phyloP scores from a whole-genome alignment of 2,113 vertebrate genomes.

The Dicrurus megarhynchus region DNA sequence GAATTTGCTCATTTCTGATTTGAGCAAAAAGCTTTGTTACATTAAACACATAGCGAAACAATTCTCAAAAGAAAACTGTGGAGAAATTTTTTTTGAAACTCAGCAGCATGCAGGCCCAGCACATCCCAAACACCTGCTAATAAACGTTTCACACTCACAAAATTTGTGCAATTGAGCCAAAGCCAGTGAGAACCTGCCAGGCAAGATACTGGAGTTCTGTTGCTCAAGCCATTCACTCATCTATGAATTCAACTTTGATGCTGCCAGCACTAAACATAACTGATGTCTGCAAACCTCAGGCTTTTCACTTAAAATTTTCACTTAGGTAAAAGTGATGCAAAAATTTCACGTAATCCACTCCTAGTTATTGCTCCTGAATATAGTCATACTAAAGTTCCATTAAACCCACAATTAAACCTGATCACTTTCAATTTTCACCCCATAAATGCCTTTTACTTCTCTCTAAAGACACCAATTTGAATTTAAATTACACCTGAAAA shows the following conservation, averaged over 20 bases:
- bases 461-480: not conserved
- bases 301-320: not conserved
- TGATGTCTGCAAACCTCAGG: not conserved
- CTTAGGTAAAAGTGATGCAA: not conserved
- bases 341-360: not conserved
- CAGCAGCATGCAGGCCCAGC: not conserved
- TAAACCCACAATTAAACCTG: not conserved
- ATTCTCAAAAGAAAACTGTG: not conserved
- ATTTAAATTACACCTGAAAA: conserved; percentile 20
- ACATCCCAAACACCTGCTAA: not conserved
- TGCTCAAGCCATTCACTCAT: not conserved
- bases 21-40: not conserved
- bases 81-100: not conserved
- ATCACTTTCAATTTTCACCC: not conserved
- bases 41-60: not conserved
- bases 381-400: not conserved
- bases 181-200: not conserved
- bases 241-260: not conserved
- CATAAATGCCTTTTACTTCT: not conserved
- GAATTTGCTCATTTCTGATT: not conserved
- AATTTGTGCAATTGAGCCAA: not conserved
- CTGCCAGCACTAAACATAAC: not conserved
- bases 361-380: not conserved
- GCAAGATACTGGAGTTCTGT: not conserved
- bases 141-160: not conserved